These are phyloP conservation scores for Cataglyphis hispanica DNA, from an alignment of 1,140 invertebrate species.

Conservation along the genomic window DNA sequence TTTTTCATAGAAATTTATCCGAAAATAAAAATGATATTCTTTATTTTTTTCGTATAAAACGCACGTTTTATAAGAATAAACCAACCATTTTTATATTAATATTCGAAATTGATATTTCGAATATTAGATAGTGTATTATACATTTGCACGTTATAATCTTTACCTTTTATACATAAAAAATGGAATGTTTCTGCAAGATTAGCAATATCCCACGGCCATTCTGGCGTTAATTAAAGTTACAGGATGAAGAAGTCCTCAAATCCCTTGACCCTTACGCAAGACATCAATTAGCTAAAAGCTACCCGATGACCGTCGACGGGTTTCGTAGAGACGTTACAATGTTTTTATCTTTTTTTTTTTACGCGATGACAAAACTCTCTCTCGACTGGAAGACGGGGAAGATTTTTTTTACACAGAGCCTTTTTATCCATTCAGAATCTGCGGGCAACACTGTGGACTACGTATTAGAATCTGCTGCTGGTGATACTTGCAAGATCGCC, in stretches of 20 bases:
- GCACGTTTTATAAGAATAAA: slow-evolving; percentile 3
- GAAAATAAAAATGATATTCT: too few species aligned
- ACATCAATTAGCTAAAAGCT: slow-evolving; percentile 48
- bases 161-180: not conserved
- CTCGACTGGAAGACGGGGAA: slow-evolving; percentile 9
- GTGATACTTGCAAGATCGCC: slow-evolving; percentile 82
- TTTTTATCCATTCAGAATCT: slow-evolving; percentile 85
- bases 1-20: too few species aligned
- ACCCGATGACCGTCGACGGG: slow-evolving; percentile 40
- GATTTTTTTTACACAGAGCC: slow-evolving; percentile 52
- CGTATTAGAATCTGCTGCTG: slow-evolving; percentile 81
- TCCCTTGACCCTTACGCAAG: slow-evolving; percentile 45
- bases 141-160: not conserved
- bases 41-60: not conserved
- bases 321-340: slow-evolving; percentile 34
- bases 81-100: not conserved
- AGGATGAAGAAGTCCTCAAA: slow-evolving; percentile 51
- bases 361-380: slow-evolving; percentile 8
- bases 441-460: slow-evolving; percentile 81
- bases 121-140: not conserved
- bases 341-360: not conserved
- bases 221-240: slow-evolving; percentile 47
- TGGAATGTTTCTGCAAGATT: slow-evolving; percentile 12
- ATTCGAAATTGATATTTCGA: not conserved
- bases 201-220: not conserved